A percentile compares a stretch with the other conserved stretches of the same genome.
Evolutionary conservation across 1,140 invertebrate genomes (phyloP).

Genomic region (Pseudomyrmex concolor): DNA sequence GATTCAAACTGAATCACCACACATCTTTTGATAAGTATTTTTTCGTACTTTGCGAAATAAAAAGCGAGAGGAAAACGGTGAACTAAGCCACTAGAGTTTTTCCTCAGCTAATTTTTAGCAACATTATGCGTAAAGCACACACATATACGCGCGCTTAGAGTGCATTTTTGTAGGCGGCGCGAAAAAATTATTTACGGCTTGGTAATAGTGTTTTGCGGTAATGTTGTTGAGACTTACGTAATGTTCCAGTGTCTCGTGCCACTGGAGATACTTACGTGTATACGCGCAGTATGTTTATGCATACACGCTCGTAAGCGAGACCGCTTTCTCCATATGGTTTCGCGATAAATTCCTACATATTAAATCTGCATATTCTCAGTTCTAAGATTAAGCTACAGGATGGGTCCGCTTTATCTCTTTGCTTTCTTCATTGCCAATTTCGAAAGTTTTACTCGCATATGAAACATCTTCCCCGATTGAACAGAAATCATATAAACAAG

Average conservation of each 20-base stretch:
- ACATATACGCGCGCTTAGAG: too few relatives aligned
- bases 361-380: conserved; percentile 6
- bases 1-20: neutral
- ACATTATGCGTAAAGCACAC: neutral
- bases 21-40: neutral
- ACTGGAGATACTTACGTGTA: conserved; percentile 60
- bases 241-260: conserved; percentile 66
- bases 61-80: neutral
- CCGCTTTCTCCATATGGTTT: conserved; percentile 76
- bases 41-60: neutral
- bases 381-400: conserved; percentile 26
- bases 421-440: neutral
- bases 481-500: neutral
- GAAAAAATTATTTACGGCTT: conserved; percentile 56
- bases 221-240: conserved; percentile 71
- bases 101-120: neutral
- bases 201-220: conserved; percentile 68
- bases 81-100: neutral
- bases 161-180: neutral
- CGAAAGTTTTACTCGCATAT: too few relatives aligned
- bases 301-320: conserved; percentile 62
- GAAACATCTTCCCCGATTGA: too few relatives aligned
- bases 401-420: neutral
- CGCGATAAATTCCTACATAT: conserved; percentile 64
- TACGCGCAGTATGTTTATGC: conserved; percentile 53